Conservation (phyloP, 2,888 invertebrate genomes). For the Acanthosepion esculentum region DNA sequence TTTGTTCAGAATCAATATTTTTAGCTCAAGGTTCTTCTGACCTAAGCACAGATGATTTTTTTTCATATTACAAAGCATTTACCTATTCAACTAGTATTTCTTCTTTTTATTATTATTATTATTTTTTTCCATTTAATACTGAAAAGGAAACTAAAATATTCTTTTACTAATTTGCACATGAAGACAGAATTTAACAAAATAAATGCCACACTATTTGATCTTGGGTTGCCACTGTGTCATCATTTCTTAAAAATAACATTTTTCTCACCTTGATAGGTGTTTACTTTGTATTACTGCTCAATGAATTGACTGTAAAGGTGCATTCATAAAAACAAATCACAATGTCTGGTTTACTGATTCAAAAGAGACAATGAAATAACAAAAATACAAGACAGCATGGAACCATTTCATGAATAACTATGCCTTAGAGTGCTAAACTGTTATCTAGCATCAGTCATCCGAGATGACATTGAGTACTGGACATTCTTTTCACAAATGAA, state of each 20-base stretch:
- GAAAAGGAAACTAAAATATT: not conserved
- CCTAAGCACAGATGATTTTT: not conserved
- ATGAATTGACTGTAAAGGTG: not conserved
- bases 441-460: too few species aligned
- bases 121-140: not conserved
- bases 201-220: not conserved
- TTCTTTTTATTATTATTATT: not conserved
- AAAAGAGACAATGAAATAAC: not conserved
- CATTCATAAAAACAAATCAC: not conserved
- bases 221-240: not conserved
- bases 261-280: not conserved
- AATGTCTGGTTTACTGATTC: not conserved
- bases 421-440: too few species aligned
- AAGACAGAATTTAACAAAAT: not conserved
- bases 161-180: not conserved
- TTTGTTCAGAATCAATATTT: not conserved
- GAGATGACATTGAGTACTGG: too few species aligned
- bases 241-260: not conserved
- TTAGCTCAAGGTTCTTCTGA: not conserved
- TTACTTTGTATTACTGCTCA: not conserved
- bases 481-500: too few species aligned
- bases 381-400: too few species aligned
- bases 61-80: not conserved
- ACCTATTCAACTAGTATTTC: not conserved
- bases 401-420: too few species aligned